Conservation (phyloP, 2,888 invertebrate genomes). For the Polydrusus tereticollis region DNA sequence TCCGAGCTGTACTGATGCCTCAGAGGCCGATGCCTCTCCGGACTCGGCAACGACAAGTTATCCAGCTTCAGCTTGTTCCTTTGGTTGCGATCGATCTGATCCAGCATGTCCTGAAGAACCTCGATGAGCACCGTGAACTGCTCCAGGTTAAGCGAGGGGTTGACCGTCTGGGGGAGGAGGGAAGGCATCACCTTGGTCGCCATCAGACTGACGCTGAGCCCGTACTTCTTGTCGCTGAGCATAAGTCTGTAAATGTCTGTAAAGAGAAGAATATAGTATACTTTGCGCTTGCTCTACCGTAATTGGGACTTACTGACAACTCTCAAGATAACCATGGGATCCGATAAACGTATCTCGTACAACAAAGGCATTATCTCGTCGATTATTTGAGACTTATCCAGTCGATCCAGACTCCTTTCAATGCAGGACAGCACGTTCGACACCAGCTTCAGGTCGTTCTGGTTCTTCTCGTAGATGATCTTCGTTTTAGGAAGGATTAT, state of each 20-base stretch:
- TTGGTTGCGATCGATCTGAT: conserved; percentile 89
- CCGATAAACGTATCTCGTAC: conserved; percentile 86
- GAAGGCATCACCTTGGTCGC: conserved; percentile 95
- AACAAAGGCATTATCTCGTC: conserved; percentile 93
- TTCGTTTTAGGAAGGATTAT: conserved; percentile 89
- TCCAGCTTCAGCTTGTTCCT: conserved; percentile 91
- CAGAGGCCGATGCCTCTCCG: conserved; percentile 80
- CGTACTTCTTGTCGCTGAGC: conserved; percentile 91
- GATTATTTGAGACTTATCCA: conserved; percentile 89
- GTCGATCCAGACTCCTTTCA: conserved; percentile 84
- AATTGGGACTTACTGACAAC: conserved; percentile 93
- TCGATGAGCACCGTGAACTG: conserved; percentile 85
- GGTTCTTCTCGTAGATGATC: conserved; percentile 83
- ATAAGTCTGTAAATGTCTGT: conserved; percentile 93
- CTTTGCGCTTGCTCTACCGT: too few species aligned
- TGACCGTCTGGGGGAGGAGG: conserved; percentile 91
- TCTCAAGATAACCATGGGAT: conserved; percentile 89
- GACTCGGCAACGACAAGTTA: conserved; percentile 80
- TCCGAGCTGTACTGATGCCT: conserved; percentile 89
- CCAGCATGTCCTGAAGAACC: conserved; percentile 93
- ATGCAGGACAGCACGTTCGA: conserved; percentile 83
- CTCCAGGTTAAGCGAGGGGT: conserved; percentile 85
- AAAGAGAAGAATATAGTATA: too few species aligned
- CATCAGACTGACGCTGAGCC: conserved; percentile 90
- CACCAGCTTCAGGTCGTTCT: conserved; percentile 83